phyloP scores from a whole-genome alignment of 2,113 vertebrate species.

The Forbesichthys agassizii region DNA sequence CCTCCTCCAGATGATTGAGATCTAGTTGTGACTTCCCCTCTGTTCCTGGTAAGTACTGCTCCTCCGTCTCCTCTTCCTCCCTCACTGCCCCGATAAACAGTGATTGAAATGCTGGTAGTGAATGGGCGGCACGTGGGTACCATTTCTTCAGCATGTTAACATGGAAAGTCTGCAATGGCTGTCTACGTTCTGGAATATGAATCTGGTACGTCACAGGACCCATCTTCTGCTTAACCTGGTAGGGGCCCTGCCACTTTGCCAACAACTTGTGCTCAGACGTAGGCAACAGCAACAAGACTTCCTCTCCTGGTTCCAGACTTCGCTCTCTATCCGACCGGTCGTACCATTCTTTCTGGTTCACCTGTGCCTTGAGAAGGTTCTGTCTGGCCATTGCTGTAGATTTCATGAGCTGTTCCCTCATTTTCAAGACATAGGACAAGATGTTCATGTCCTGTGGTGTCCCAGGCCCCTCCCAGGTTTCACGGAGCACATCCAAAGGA shows the following conservation, averaged over 20 bases:
- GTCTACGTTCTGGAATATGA: not conserved
- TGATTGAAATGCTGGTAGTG: not conserved
- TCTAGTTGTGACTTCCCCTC: not conserved
- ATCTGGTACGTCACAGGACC: not conserved
- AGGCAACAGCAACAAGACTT: conserved; percentile 1
- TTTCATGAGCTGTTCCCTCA: conserved; percentile 7
- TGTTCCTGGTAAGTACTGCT: not conserved
- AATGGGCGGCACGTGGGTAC: not conserved
- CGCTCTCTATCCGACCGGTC: not conserved
- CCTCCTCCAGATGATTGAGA: not conserved
- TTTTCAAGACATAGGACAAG: not conserved
- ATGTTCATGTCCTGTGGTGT: not conserved
- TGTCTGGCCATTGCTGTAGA: too few relatives aligned
- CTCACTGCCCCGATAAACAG: not conserved
- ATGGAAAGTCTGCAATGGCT: too few relatives aligned
- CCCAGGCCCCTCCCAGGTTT: too few relatives aligned
- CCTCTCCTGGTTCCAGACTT: not conserved
- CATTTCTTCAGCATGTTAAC: not conserved
- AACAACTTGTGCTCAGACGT: not conserved
- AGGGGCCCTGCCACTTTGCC: not conserved
- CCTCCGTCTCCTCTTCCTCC: not conserved
- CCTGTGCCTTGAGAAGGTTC: not conserved
- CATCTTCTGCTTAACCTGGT: not conserved
- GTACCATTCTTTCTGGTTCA: conserved; percentile 5
- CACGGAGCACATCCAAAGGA: not conserved